These are phyloP conservation scores for Lerema accius DNA, from an alignment of 1,140 invertebrate genomes.

Conservation along the genomic window DNA sequence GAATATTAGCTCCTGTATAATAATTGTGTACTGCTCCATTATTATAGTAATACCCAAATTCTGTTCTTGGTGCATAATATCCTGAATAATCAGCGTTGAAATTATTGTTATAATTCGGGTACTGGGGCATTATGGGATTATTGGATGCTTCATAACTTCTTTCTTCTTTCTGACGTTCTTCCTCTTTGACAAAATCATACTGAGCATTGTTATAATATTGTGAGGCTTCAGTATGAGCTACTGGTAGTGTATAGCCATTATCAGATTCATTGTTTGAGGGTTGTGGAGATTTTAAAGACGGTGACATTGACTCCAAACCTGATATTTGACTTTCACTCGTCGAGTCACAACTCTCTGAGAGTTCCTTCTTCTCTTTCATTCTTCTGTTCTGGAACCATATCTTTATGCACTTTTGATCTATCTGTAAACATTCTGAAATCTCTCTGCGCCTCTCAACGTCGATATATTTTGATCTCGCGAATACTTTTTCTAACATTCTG, in stretches of 20 bases:
- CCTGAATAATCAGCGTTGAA: conserved; percentile 41
- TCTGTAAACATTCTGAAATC: conserved; percentile 48
- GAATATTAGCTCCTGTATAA: conserved; percentile 11
- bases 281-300: conserved; percentile 13
- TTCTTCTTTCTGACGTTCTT: conserved; percentile 4
- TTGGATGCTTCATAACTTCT: conserved; percentile 6
- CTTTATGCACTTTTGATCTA: conserved; percentile 61
- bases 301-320: conserved; percentile 33
- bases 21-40: conserved; percentile 18
- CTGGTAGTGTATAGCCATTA: conserved; percentile 6
- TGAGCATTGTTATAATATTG: conserved; percentile 28
- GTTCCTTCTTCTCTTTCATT: conserved; percentile 65
- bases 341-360: conserved; percentile 49
- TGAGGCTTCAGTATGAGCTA: background rate
- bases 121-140: conserved; percentile 4
- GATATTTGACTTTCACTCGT: conserved; percentile 38
- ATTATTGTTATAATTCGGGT: conserved; percentile 15
- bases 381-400: conserved; percentile 72
- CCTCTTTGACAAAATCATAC: background rate
- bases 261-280: background rate
- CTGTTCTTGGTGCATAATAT: conserved; percentile 44
- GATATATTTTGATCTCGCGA: conserved; percentile 47
- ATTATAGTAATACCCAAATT: conserved; percentile 30
- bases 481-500: conserved; percentile 52
- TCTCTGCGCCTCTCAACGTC: conserved; percentile 45